A percentile compares a stretch with the other conserved stretches of the same genome.
Evolutionary conservation across 92 coral and sea anemone species (phyloP).

Genomic region (Bergia puertoricense): DNA sequence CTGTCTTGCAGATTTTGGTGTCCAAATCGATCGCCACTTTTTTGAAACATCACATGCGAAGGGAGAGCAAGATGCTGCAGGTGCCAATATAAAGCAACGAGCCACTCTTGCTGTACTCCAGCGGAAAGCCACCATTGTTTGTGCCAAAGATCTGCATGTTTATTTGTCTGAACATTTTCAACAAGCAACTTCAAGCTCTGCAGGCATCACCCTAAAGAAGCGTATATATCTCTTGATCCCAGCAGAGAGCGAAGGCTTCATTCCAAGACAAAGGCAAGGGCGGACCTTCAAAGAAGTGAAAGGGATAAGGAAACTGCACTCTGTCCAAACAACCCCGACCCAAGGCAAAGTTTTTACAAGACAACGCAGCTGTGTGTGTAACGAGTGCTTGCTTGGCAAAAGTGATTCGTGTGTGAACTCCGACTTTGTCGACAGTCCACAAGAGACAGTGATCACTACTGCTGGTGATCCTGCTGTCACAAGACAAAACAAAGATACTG

Average conservation of each 20-base stretch:
- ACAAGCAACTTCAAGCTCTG: constrained; percentile 23
- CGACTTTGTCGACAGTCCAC: constrained; percentile 14
- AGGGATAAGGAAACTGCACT: constrained; percentile 13
- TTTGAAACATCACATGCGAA: constrained; percentile 32
- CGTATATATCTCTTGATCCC: constrained; percentile 20
- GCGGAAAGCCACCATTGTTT: constrained; percentile 17
- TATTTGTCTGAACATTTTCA: constrained; percentile 27
- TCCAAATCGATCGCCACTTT: constrained; percentile 29
- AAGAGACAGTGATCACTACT: constrained; percentile 10
- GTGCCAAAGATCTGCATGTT: constrained; percentile 17
- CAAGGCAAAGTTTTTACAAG: constrained; percentile 7
- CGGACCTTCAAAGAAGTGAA: constrained; percentile 10
- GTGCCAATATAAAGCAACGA: constrained; percentile 30
- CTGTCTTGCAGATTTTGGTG: constrained; percentile 23
- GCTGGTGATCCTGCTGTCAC: constrained; percentile 8
- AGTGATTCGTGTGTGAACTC: constrained; percentile 20
- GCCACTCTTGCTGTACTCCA: constrained; percentile 29
- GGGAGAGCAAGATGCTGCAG: constrained; percentile 34
- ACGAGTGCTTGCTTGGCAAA: constrained; percentile 8
- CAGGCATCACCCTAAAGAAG: constrained; percentile 26
- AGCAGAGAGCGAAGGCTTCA: constrained; percentile 21
- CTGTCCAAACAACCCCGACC: constrained; percentile 15
- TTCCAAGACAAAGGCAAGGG: constrained; percentile 10
- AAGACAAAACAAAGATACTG: constrained; percentile 17
- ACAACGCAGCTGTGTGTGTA: constrained; percentile 18